These are phyloP conservation scores for Thecophora atra DNA, from an alignment of 2,888 invertebrate genomes.

Conservation along the genomic window DNA sequence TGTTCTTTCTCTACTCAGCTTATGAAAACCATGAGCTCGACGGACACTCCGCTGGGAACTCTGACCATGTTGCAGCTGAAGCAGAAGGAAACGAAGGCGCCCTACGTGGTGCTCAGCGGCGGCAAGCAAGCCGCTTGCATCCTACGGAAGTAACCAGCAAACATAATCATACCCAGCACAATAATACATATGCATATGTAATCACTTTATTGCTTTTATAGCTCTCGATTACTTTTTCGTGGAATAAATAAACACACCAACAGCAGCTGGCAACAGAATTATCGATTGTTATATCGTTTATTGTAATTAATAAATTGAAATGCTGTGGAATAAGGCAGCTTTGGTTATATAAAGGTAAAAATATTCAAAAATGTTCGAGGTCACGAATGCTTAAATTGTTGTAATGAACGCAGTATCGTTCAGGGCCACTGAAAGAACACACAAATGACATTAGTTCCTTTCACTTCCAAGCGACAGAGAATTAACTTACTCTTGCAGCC, in stretches of 20 bases:
- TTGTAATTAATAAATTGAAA: neutral
- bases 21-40: conserved; percentile 97
- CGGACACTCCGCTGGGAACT: conserved; percentile 96
- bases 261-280: neutral
- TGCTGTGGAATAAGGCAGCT: neutral
- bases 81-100: conserved; percentile 92
- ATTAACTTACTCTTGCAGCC: conserved; percentile 50
- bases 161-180: neutral
- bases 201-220: too few species aligned
- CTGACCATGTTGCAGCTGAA: conserved; percentile 93
- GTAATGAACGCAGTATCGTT: neutral
- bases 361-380: too few species aligned
- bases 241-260: too few species aligned
- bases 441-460: neutral
- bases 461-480: conserved; percentile 18
- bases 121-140: conserved; percentile 72
- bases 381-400: neutral
- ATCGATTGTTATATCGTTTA: neutral
- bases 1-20: conserved; percentile 68
- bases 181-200: too few species aligned
- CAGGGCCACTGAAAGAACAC: conserved; percentile 1
- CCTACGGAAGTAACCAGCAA: conserved; percentile 10
- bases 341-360: neutral
- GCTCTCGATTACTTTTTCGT: too few species aligned
- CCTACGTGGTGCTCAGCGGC: conserved; percentile 92